Conservation (phyloP, 2,797 vertebrate genomes). For the Pseudomugil tenellus region DNA sequence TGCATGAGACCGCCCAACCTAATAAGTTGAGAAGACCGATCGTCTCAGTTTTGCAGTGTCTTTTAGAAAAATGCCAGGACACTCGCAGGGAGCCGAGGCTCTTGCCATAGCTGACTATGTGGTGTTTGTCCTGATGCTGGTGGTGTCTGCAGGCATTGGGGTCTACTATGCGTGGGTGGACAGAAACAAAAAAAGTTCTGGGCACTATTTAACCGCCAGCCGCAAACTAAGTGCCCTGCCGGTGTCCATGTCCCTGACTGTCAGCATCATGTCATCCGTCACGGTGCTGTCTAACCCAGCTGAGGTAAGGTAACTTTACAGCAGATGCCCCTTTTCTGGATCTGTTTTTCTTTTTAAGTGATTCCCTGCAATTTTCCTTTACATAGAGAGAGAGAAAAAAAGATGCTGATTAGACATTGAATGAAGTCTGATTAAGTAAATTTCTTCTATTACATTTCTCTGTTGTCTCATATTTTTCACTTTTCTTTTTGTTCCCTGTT, state of each 20-base stretch:
- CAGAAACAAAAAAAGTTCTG: slow-evolving; percentile 72
- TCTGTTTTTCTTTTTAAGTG: too few relatives aligned
- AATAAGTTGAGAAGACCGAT: neutral
- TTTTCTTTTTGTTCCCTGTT: too few relatives aligned
- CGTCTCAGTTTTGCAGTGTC: neutral
- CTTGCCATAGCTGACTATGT: slow-evolving; percentile 87
- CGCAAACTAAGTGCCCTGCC: slow-evolving; percentile 84
- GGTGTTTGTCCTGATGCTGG: slow-evolving; percentile 86
- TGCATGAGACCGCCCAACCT: neutral
- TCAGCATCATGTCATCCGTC: slow-evolving; percentile 91
- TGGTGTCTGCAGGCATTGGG: slow-evolving; percentile 85
- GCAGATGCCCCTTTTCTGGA: too few relatives aligned
- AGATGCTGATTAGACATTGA: too few relatives aligned
- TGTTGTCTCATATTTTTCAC: too few relatives aligned
- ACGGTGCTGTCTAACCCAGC: slow-evolving; percentile 86
- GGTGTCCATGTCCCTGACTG: slow-evolving; percentile 86
- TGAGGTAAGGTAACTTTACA: slow-evolving; percentile 54
- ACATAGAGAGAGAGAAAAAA: too few relatives aligned
- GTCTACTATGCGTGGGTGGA: slow-evolving; percentile 84
- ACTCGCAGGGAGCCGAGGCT: slow-evolving; percentile 11
- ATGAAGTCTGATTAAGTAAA: too few relatives aligned
- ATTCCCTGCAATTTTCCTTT: too few relatives aligned
- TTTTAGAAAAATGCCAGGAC: slow-evolving; percentile 35
- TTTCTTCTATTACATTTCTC: too few relatives aligned
- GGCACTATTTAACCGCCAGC: slow-evolving; percentile 85